Evolutionary conservation across 1,140 invertebrate genomes (phyloP), one percentile per base, ranked within the genome.

Genomic region (Drosophila truncata): DNA sequence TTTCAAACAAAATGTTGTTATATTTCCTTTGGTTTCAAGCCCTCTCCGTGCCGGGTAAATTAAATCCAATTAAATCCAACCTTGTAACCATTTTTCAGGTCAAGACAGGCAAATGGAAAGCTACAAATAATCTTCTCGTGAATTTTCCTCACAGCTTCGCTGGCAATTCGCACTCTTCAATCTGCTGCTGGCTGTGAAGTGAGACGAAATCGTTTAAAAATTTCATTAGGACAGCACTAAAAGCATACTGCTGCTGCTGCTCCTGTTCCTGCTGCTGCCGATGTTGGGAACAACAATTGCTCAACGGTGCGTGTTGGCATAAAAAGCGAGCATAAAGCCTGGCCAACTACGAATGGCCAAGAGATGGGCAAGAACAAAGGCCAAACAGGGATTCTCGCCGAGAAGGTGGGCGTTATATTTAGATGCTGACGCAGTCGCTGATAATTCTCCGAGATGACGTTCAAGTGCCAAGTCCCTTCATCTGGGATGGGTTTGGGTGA

Each of bases 261-360:
- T 23, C 18, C 33, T 49, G 7, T n/a, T n/a, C n/a, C 13, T 52
- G 0, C 49, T 52, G 27, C 6, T 52, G 29, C 14, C 35, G 50
- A 23, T 33, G 11, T 31, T 20, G 18, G 13, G 18, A 46, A 46
- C 66, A 67, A 70, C 59, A 58, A 65, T 57, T 74, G 71, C 59
- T 73, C 57, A 79, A 70, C 80, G 69, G 81, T 67, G 80, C 80
- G 76, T 83, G 80, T 78, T 67, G 67, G 80, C 80, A 82, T 83
- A 82, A 82, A 77, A 75, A 74, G 69, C 67, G 54, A 78, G 54
- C 70, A 82, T 82, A 74, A 78, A 82, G 82, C 59, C 62, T 74
- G 80, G 63, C 59, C 78, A 81, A 76, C 78, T 67, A 57, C 52
- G 41, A 65, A 72, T 73, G 57, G 46, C 69, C 11, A 44, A 44